Evolutionary conservation across 2,113 vertebrate genomes (phyloP), one percentile per base, ranked within the genome.

Genomic region (Rhinopomastus cyanomelas): DNA sequence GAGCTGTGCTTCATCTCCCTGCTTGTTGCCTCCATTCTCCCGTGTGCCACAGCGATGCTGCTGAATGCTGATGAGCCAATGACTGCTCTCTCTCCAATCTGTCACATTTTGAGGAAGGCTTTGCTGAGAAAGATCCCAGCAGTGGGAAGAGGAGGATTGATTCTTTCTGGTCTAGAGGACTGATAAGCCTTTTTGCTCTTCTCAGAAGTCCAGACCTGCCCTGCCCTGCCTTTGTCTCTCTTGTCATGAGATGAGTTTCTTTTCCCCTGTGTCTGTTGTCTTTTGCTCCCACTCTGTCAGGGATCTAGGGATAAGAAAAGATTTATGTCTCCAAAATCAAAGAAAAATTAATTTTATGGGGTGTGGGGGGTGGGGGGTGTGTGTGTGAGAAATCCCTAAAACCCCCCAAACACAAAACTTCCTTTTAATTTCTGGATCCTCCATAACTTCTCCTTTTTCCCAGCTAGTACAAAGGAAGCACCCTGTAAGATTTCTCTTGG

Each of bases 381-480:
- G n/a, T n/a, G n/a, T n/a, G n/a, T n/a, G n/a, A n/a, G n/a, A n/a
- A n/a, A n/a, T n/a, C n/a, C n/a, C n/a, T n/a, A n/a, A n/a, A n/a
- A n/a, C n/a, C n/a, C 51, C 16, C 22, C 55, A 61, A 61, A 2
- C 14, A 36, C 22, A 39, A 26, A 82, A 77, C 57, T 89, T 91
- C 37, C 36, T 83, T 87, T 52, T 55, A 69, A 8, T 59, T 77
- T 62, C 55, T 57, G 25, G 60, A 69, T 89, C 53, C 51, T 90
- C 65, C 49, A 49, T 64, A 61, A 85, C 72, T 76, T 88, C 44
- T 74, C 49, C 36, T 52, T 88, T 42, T 75, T 84, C 71, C n/a
- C 23, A 27, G 61, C 34, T 85, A 87, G 48, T 5, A n/a, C 9
- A 76, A 91, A 91, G 52, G 73, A 91, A 93, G 92, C 61, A 62